Evolutionary conservation across 2,797 vertebrate species (phyloP), one percentile per base, ranked within the genome.

Genomic region (Silurus aristotelis): DNA sequence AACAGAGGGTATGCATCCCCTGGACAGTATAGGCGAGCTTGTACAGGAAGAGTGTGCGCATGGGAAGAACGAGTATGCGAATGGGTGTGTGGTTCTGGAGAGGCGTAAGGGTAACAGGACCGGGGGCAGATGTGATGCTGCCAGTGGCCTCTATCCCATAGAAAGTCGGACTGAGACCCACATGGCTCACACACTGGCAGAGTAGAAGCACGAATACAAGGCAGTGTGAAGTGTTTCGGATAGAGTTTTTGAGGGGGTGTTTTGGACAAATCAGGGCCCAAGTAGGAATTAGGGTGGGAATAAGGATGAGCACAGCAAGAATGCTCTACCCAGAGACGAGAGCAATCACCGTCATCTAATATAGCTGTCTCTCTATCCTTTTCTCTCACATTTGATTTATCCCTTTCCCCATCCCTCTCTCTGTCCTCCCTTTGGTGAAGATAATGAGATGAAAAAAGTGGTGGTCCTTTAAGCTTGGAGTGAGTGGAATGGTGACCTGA

Each of bases 281-380:
- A 85, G 3, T 78, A 89, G 31, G 80, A 71, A 43, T 86, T 80
- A 61, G 80, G 82, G 14, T 85, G 83, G 61, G 89, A 86, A 70
- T 78, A 80, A 0, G 88, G 80, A 17, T 27, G 87, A 43, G 85
- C 52, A 48, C 85, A 82, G 92, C 92, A 82, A 89, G 91, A 22
- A 25, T 68, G 80, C 27, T 87, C 86, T 6, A 79, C 22, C 66
- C 75, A 77, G 48, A 78, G 31, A 8, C 80, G 81, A 72, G 89
- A 84, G 73, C 87, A 85, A 17, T 94, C 92, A 5, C 93, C 94
- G 0, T 97, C 96, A 17, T 97, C 97, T 85, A 98, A 91, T 88
- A 98, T 97, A 0, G 96, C 96, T 0, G 96, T 97, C 92, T 98
- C 97, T 48, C 96, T 91, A 2, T 96, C 94, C 89, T 90, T 94